Conservation (phyloP, 1,140 invertebrate species). For the Chionoecetes opilio region DNA sequence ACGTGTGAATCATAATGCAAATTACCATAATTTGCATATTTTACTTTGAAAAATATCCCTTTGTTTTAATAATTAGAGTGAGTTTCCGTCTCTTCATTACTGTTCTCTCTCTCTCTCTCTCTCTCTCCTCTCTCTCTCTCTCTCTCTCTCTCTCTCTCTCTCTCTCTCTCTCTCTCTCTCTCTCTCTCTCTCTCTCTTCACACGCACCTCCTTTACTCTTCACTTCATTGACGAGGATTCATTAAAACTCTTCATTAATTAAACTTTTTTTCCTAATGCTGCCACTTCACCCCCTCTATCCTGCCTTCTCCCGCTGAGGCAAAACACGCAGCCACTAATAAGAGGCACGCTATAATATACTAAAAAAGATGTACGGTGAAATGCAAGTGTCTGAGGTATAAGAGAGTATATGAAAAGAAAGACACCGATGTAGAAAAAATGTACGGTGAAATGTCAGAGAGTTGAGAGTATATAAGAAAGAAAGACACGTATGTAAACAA, state of each 20-base stretch:
- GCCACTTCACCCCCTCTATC: neutral
- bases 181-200: neutral
- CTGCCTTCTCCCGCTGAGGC: neutral
- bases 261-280: neutral
- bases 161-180: constrained; percentile 24
- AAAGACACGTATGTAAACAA: too few relatives aligned
- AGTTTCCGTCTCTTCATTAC: neutral
- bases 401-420: too few relatives aligned
- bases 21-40: too few relatives aligned
- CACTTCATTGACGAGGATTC: neutral
- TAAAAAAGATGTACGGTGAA: too few relatives aligned
- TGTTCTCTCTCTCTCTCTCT: neutral
- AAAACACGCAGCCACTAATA: constrained; percentile 3
- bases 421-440: neutral
- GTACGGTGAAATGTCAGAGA: neutral
- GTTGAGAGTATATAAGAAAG: too few relatives aligned
- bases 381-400: too few relatives aligned
- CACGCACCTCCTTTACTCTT: neutral
- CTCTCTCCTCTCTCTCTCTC: constrained; percentile 42
- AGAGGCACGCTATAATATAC: too few relatives aligned
- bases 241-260: constrained; percentile 5
- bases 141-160: constrained; percentile 15
- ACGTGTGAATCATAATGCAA: too few relatives aligned
- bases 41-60: too few relatives aligned
- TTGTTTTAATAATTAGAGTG: too few relatives aligned